Evolutionary conservation across 2,888 invertebrate species (phyloP).

Genomic region (Nemotelus pantherinus): DNA sequence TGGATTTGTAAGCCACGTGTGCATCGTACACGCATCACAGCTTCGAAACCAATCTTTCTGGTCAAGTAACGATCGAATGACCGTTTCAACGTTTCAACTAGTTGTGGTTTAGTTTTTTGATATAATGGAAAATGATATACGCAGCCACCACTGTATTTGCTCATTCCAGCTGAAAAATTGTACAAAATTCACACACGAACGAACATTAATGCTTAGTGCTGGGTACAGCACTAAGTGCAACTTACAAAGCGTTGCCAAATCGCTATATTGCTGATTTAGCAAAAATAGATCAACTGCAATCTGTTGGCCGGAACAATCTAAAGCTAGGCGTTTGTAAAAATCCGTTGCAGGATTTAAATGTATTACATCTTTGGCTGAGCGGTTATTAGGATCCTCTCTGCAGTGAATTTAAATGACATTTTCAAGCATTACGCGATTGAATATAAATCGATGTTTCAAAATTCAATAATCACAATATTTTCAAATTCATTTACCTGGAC

Average conservation of each 20-base stretch:
- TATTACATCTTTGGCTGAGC: slow-evolving; percentile 82
- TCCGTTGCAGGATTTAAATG: slow-evolving; percentile 95
- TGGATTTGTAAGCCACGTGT: slow-evolving; percentile 93
- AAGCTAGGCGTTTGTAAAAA: slow-evolving; percentile 94
- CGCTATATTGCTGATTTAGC: slow-evolving; percentile 91
- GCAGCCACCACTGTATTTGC: slow-evolving; percentile 94
- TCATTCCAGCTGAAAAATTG: slow-evolving; percentile 77
- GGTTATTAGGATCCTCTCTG: slow-evolving; percentile 87
- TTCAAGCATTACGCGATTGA: neutral
- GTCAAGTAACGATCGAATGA: slow-evolving; percentile 89
- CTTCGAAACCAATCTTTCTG: slow-evolving; percentile 98
- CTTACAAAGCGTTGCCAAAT: slow-evolving; percentile 91
- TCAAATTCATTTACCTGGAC: slow-evolving; percentile 67
- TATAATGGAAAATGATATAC: slow-evolving; percentile 93
- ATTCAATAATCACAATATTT: neutral
- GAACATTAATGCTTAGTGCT: neutral
- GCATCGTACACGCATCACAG: slow-evolving; percentile 96
- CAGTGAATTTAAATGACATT: neutral
- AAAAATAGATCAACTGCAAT: slow-evolving; percentile 96
- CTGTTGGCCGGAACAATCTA: slow-evolving; percentile 97
- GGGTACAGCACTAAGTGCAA: slow-evolving; percentile 52
- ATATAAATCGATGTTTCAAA: neutral
- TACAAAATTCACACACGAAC: slow-evolving; percentile 39
- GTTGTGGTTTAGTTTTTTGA: slow-evolving; percentile 74
- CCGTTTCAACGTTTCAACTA: slow-evolving; percentile 78